Conservation (phyloP, 2,888 invertebrate genomes). For the Parochlus steinenii region DNA sequence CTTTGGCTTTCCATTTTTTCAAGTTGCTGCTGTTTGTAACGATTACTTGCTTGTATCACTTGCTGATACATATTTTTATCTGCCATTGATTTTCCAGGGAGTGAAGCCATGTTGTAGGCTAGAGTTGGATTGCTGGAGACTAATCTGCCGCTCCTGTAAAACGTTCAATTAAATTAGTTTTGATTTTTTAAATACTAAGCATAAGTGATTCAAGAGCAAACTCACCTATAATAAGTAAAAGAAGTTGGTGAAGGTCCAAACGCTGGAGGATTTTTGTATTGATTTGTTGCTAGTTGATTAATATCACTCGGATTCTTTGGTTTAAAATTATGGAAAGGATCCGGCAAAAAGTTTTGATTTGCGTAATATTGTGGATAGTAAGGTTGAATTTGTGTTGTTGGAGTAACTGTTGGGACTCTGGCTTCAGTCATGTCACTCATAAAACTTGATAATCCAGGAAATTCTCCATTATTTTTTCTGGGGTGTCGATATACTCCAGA, state of each 20-base stretch:
- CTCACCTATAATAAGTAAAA: too few species aligned
- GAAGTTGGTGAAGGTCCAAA: too few species aligned
- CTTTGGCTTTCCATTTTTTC: constrained; percentile 28
- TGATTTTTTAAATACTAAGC: too few species aligned
- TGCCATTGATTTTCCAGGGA: constrained; percentile 11
- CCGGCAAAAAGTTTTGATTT: constrained; percentile 24
- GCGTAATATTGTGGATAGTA: constrained; percentile 25
- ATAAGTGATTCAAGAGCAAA: too few species aligned
- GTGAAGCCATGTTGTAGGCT: too few species aligned
- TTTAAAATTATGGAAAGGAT: constrained; percentile 52
- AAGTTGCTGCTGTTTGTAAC: neutral
- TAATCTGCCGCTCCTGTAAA: too few species aligned
- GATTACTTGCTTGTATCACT: neutral
- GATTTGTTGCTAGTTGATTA: constrained; percentile 47
- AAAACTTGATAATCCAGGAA: neutral
- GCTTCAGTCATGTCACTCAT: constrained; percentile 6
- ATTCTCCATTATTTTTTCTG: too few species aligned
- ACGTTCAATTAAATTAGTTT: too few species aligned
- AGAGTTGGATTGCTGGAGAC: too few species aligned
- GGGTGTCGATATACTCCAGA: constrained; percentile 27
- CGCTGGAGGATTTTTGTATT: constrained; percentile 29
- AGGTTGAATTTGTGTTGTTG: constrained; percentile 19
- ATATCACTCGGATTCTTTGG: constrained; percentile 58
- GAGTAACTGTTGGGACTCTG: constrained; percentile 12
- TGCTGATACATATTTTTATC: constrained; percentile 10